Evolutionary conservation across 2,888 invertebrate species (phyloP).

Genomic region (Eristalis intricaria): DNA sequence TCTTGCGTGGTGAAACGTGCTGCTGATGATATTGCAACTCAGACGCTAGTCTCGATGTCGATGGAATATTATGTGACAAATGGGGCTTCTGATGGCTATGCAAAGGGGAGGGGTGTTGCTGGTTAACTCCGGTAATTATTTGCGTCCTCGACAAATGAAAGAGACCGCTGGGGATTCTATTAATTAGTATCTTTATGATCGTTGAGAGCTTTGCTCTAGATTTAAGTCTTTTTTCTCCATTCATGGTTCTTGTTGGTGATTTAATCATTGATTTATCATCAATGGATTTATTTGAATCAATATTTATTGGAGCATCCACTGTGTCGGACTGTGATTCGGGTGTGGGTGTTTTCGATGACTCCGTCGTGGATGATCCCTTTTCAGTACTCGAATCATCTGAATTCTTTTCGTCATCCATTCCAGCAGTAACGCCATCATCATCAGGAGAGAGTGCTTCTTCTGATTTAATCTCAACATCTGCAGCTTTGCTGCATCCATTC

Average conservation of each 20-base stretch:
- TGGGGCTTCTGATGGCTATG: constrained; percentile 75
- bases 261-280: constrained; percentile 60
- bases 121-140: constrained; percentile 62
- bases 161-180: constrained; percentile 78
- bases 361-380: constrained; percentile 46
- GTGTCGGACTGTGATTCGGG: constrained; percentile 53
- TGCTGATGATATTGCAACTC: constrained; percentile 79
- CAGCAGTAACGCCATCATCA: constrained; percentile 39
- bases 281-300: constrained; percentile 22
- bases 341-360: constrained; percentile 58
- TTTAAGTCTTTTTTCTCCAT: constrained; percentile 78
- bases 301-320: constrained; percentile 44
- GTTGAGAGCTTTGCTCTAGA: constrained; percentile 79
- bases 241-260: constrained; percentile 41
- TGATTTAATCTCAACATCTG: constrained; percentile 54
- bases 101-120: constrained; percentile 71
- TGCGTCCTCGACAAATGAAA: constrained; percentile 77
- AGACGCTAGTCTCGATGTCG: constrained; percentile 77
- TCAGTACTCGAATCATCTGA: constrained; percentile 62
- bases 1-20: constrained; percentile 90
- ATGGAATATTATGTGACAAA: constrained; percentile 59
- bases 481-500: constrained; percentile 63
- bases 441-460: constrained; percentile 38
- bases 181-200: constrained; percentile 80
- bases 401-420: constrained; percentile 61